These are phyloP conservation scores for Phenacoccus solenopsis DNA, from an alignment of 1,140 invertebrate genomes.

Conservation along the genomic window DNA sequence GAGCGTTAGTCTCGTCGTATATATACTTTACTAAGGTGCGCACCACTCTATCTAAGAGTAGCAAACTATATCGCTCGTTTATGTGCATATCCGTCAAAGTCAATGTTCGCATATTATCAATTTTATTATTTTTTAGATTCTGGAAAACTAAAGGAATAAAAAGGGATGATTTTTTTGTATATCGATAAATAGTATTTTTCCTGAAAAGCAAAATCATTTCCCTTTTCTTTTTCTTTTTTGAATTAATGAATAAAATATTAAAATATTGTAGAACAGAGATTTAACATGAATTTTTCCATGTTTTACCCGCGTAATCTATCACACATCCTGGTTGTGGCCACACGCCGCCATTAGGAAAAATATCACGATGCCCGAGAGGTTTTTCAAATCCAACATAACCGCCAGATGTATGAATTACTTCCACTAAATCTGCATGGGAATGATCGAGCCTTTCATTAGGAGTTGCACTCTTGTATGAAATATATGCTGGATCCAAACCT, in stretches of 20 bases:
- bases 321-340: conserved; percentile 45
- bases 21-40: not conserved
- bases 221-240: too few relatives aligned
- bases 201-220: too few relatives aligned
- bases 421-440: conserved; percentile 41
- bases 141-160: too few relatives aligned
- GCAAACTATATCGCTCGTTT: not conserved
- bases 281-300: too few relatives aligned
- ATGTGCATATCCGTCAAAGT: not conserved
- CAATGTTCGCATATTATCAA: not conserved
- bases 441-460: conserved; percentile 26
- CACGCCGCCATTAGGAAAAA: conserved; percentile 47
- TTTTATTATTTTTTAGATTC: too few relatives aligned
- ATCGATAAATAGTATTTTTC: too few relatives aligned
- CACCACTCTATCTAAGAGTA: not conserved
- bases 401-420: conserved; percentile 47
- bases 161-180: too few relatives aligned
- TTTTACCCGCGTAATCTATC: conserved; percentile 24
- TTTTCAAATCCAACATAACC: conserved; percentile 41
- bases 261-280: too few relatives aligned
- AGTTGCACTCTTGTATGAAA: conserved; percentile 28
- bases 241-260: too few relatives aligned
- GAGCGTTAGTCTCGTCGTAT: not conserved
- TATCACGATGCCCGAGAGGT: conserved; percentile 43
- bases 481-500: conserved; percentile 31